Evolutionary conservation across 2,797 vertebrate genomes (phyloP).

Genomic region (Cirrhinus molitorella): DNA sequence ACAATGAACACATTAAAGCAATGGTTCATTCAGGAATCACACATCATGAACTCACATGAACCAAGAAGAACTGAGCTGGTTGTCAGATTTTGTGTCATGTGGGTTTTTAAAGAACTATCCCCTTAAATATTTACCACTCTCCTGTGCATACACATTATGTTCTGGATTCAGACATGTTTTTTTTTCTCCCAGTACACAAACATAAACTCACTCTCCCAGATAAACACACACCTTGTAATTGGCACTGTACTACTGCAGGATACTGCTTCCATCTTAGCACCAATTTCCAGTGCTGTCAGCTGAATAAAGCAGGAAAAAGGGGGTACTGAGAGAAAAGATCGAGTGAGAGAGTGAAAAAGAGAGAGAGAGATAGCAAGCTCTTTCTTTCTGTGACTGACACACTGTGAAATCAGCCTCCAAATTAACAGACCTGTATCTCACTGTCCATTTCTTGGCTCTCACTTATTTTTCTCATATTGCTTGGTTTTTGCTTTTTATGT

Average conservation of each 20-base stretch:
- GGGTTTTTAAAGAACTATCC: not conserved
- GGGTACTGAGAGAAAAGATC: not conserved
- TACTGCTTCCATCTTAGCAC: slow-evolving; percentile 64
- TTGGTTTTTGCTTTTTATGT: not conserved
- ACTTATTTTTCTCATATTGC: not conserved
- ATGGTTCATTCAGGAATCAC: not conserved
- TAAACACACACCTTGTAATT: slow-evolving; percentile 61
- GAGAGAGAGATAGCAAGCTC: not conserved
- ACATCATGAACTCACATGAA: not conserved
- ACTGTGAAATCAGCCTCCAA: slow-evolving; percentile 63
- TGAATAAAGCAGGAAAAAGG: slow-evolving; percentile 59
- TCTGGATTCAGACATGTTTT: not conserved
- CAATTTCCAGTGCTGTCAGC: slow-evolving; percentile 72
- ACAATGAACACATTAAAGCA: not conserved
- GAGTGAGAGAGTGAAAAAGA: not conserved
- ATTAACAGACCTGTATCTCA: slow-evolving; percentile 60
- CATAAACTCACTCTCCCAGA: slow-evolving; percentile 27
- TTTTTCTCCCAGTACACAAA: slow-evolving; percentile 14
- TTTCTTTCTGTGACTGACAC: slow-evolving; percentile 23
- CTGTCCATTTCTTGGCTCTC: not conserved
- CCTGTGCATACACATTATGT: not conserved
- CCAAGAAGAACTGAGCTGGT: not conserved
- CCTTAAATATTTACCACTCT: not conserved
- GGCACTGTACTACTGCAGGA: slow-evolving; percentile 67
- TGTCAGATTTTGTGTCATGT: not conserved